Percentiles rank a stretch among this genome's conserved stretches.
Evolutionary conservation across 2,113 vertebrate genomes (phyloP).

Genomic region (Formicarius rufipectus): DNA sequence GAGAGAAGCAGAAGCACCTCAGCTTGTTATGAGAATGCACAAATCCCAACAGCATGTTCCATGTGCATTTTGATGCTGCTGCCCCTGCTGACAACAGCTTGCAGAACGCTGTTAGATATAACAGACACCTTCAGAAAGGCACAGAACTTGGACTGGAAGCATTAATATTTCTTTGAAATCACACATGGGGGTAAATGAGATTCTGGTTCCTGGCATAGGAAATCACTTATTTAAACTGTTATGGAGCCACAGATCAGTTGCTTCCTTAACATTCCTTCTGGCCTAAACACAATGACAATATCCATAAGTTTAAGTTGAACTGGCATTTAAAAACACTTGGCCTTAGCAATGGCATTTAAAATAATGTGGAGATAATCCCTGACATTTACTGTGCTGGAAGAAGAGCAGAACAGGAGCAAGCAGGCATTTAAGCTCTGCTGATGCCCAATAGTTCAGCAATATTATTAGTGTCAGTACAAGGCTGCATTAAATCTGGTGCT

Average conservation of each 20-base stretch:
- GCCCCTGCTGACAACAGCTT: background rate
- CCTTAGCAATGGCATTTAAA: slow-evolving; percentile 37
- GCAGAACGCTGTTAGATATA: background rate
- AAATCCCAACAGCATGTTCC: background rate
- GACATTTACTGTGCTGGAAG: slow-evolving; percentile 28
- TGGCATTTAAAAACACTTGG: slow-evolving; percentile 40
- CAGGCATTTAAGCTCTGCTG: background rate
- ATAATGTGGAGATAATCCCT: slow-evolving; percentile 33
- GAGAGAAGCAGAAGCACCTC: background rate
- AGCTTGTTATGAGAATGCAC: background rate
- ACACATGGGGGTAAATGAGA: background rate
- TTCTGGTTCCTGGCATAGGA: background rate
- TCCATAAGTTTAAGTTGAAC: background rate
- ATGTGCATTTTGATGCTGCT: background rate
- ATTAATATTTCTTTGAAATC: background rate
- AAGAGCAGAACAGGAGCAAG: background rate
- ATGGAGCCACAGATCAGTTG: background rate
- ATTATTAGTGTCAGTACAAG: background rate
- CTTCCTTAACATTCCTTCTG: background rate
- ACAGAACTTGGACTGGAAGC: background rate
- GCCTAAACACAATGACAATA: background rate
- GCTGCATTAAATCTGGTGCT: background rate
- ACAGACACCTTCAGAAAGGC: background rate
- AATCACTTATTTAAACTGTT: background rate
- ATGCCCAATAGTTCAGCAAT: background rate